Conservation (phyloP, 2,888 invertebrate species). For the Bursaphelenchus okinawaensis region DNA sequence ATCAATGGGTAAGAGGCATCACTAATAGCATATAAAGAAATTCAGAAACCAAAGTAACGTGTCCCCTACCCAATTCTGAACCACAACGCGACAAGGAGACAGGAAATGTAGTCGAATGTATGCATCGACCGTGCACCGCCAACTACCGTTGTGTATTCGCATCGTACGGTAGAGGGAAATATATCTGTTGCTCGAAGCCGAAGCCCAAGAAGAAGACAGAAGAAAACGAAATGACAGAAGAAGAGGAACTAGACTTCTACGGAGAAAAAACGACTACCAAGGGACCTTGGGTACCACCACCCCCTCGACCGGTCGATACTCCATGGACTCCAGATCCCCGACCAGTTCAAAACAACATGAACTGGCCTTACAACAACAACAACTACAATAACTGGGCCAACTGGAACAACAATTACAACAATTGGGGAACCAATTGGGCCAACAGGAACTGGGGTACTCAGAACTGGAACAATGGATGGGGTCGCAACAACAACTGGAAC, state of each 20-base stretch:
- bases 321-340: not conserved
- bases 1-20: constrained; percentile 10
- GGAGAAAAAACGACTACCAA: constrained; percentile 3
- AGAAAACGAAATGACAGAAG: constrained; percentile 4
- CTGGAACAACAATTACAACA: constrained; percentile 3
- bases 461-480: constrained; percentile 11
- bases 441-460: constrained; percentile 5
- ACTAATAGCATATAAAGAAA: not conserved
- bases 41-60: constrained; percentile 16
- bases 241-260: constrained; percentile 4
- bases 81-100: constrained; percentile 19
- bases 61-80: constrained; percentile 18
- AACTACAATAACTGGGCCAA: constrained; percentile 3
- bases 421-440: constrained; percentile 9
- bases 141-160: constrained; percentile 21
- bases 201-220: not conserved
- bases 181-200: constrained; percentile 18
- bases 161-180: constrained; percentile 7
- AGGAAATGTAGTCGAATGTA: constrained; percentile 21
- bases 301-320: not conserved
- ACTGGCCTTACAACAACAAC: not conserved
- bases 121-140: constrained; percentile 16
- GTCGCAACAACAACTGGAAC: not conserved
- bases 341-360: not conserved
- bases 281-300: constrained; percentile 9